Evolutionary conservation across 2,113 vertebrate genomes (phyloP).

Genomic region (Neogale vison): DNA sequence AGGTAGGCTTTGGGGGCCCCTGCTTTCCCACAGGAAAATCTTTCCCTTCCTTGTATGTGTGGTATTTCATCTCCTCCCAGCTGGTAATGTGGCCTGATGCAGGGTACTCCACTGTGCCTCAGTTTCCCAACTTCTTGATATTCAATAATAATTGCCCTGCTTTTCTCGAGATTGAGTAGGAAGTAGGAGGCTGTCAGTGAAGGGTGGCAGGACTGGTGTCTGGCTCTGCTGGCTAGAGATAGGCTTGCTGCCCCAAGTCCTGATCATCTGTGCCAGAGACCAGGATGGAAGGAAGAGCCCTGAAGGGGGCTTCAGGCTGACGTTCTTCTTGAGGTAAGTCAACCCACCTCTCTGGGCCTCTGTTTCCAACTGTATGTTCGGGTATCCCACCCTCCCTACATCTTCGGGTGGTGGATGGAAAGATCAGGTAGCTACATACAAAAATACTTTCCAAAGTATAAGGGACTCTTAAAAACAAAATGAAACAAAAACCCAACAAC

Average conservation of each 20-base stretch:
- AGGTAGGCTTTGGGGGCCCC: conserved; percentile 51
- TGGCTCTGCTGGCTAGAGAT: background rate
- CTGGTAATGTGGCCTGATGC: background rate
- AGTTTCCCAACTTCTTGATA: background rate
- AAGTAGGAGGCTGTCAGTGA: background rate
- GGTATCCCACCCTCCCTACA: background rate
- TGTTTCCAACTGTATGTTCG: background rate
- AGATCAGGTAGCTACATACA: background rate
- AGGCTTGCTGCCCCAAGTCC: background rate
- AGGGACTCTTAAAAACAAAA: background rate
- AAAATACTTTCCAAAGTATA: background rate
- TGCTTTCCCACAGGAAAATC: background rate
- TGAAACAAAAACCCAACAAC: background rate
- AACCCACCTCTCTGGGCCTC: background rate
- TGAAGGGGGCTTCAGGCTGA: background rate
- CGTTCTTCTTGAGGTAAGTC: background rate
- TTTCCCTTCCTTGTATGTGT: background rate
- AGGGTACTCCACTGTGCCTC: background rate
- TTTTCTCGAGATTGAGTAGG: background rate
- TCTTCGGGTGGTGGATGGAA: background rate
- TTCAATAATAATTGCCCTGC: background rate
- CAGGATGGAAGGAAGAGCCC: background rate
- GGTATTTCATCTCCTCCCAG: background rate
- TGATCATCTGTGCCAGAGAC: background rate
- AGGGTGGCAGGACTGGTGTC: background rate